Evolutionary conservation across 2,113 vertebrate species (phyloP).

Genomic region (Fukomys damarensis): DNA sequence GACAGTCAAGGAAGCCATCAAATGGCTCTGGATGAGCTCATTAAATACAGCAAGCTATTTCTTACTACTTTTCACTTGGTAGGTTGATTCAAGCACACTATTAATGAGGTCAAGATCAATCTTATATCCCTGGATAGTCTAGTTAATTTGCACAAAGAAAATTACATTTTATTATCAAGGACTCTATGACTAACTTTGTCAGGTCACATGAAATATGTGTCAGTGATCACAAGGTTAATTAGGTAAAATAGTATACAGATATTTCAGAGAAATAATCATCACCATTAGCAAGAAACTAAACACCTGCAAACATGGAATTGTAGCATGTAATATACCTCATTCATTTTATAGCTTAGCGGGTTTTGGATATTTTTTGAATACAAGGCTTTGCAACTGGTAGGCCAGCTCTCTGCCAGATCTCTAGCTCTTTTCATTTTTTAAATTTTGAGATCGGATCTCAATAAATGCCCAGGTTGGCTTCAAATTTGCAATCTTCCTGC

Average conservation of each 20-base stretch:
- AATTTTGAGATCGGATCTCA: not conserved
- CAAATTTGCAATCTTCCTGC: not conserved
- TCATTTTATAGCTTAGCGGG: not conserved
- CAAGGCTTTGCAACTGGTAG: no score
- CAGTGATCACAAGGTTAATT: not conserved
- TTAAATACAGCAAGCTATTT: not conserved
- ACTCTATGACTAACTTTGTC: conserved; percentile 34
- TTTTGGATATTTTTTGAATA: not conserved
- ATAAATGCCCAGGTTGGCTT: not conserved
- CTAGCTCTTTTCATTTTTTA: not conserved
- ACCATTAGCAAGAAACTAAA: not conserved
- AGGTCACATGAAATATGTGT: conserved; percentile 51
- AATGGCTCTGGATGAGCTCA: not conserved
- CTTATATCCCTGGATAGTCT: conserved; percentile 49
- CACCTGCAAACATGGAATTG: not conserved
- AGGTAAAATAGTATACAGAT: not conserved
- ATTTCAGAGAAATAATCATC: not conserved
- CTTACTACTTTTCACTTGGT: not conserved
- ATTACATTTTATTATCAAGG: conserved; percentile 47
- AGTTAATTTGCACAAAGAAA: conserved; percentile 61
- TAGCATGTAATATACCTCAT: not conserved
- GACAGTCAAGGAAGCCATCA: not conserved
- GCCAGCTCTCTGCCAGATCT: not conserved
- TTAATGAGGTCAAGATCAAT: conserved; percentile 68
- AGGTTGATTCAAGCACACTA: conserved; percentile 8